Evolutionary conservation across 2,888 invertebrate species (phyloP).

Genomic region (Phaonia tiefii): DNA sequence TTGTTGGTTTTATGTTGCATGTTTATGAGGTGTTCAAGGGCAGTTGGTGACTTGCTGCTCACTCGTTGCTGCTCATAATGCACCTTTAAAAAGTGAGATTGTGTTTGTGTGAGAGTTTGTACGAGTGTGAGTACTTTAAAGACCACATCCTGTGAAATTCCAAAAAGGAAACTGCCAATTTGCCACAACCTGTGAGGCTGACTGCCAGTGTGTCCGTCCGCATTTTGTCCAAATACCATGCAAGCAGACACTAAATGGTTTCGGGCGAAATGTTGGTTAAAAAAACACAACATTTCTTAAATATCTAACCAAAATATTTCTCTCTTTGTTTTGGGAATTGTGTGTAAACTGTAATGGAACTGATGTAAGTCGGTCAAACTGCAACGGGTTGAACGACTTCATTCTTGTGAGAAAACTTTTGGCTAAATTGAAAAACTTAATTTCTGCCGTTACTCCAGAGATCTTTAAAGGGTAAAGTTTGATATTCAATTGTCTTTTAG

Average conservation of each 20-base stretch:
- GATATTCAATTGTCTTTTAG: too few species aligned
- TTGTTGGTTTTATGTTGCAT: constrained; percentile 54
- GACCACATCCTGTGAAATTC: constrained; percentile 52
- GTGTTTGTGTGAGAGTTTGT: constrained; percentile 37
- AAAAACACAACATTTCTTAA: constrained; percentile 53
- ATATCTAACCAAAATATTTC: constrained; percentile 24
- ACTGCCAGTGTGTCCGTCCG: too few species aligned
- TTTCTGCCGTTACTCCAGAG: too few species aligned
- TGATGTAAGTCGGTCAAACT: constrained; percentile 60
- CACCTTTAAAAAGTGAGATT: constrained; percentile 43
- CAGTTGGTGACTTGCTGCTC: constrained; percentile 60
- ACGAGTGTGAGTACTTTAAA: constrained; percentile 34
- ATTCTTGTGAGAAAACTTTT: neutral
- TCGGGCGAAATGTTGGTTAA: constrained; percentile 25
- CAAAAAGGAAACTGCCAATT: constrained; percentile 64
- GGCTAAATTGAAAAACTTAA: too few species aligned
- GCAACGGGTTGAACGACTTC: constrained; percentile 51
- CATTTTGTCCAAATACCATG: constrained; percentile 48
- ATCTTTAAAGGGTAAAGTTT: too few species aligned
- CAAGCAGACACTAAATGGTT: constrained; percentile 38
- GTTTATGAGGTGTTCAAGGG: constrained; percentile 67
- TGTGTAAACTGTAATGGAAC: constrained; percentile 15
- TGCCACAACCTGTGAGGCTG: constrained; percentile 60
- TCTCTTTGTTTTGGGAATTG: neutral
- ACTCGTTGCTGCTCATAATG: constrained; percentile 54